Percentiles rank a stretch among this genome's conserved stretches.
Evolutionary conservation across 2,113 vertebrate genomes (phyloP).

Genomic region (Clupea harengus): DNA sequence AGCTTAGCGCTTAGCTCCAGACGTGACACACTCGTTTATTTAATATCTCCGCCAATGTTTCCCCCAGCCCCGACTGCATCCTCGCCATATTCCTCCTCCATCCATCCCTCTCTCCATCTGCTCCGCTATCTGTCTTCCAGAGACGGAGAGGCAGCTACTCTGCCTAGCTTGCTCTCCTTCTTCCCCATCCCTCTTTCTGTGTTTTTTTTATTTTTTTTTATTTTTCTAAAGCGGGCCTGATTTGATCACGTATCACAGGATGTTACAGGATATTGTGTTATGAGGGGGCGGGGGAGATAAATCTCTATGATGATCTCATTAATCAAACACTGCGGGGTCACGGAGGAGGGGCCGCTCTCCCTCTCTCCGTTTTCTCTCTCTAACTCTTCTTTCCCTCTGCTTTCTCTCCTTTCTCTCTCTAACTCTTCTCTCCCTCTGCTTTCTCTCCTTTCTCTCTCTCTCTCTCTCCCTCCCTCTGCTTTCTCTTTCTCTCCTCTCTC

Average conservation of each 20-base stretch:
- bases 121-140: background rate
- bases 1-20: constrained; percentile 76
- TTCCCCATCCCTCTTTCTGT: background rate
- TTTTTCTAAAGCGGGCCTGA: constrained; percentile 28
- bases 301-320: constrained; percentile 89
- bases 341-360: constrained; percentile 46
- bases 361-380: background rate
- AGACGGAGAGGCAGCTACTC: background rate
- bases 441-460: background rate
- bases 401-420: background rate
- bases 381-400: background rate
- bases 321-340: constrained; percentile 73
- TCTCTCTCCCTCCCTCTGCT: background rate
- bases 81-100: constrained; percentile 27
- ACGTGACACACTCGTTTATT: constrained; percentile 88
- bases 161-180: background rate
- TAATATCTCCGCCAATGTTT: constrained; percentile 87
- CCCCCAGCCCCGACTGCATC: constrained; percentile 55
- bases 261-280: constrained; percentile 44
- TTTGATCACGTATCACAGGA: constrained; percentile 47
- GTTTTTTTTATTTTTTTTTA: background rate
- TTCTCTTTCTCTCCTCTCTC: background rate
- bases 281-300: constrained; percentile 72
- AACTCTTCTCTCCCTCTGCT: background rate
- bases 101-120: constrained; percentile 36